Evolutionary conservation across 2,113 vertebrate genomes (phyloP), one percentile per base, ranked within the genome.

Genomic region (Tenebrosternarchus preto): DNA sequence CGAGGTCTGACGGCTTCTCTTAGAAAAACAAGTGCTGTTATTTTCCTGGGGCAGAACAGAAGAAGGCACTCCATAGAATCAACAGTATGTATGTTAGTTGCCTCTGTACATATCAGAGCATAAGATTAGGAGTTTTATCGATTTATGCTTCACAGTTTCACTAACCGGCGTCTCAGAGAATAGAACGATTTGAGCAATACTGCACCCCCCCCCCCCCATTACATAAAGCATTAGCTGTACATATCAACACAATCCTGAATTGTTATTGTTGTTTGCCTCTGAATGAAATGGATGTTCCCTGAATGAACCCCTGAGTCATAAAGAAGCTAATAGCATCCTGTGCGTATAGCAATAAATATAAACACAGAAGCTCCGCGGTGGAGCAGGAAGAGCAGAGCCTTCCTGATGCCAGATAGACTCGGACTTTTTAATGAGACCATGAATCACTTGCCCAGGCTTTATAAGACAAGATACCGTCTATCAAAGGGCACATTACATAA

Each of bases 381-480:
- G 15, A 61, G 25, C 20, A 61, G 24, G 11, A 12, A 50, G 12
- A 9, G 3, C 43, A 50, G 43, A 4, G 63, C 6, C 29, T 3
- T 2, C 16, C 16, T 66, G 63, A 66, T 9, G n/a, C 55, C 72
- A 59, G 22, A 69, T 31, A 70, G 53, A 20, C 55, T 5, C 8
- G 25, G 56, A 8, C 17, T 61, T 19, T 17, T 71, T 79, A 71
- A 68, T 29, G 46, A 31, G 6, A 57, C 31, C 25, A n/a, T 57
- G 53, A 55, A 17, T 68, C 64, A 66, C 27, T 66, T 15, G 22
- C 25, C 29, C 56, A 39, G 31, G 24, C 20, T 31, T 36, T 66
- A 39, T 64, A 73, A 59, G 20, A 70, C 25, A 20, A n/a, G 60
- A 53, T 27, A 20, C 68, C 43, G 24, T 71, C 74, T 56, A 59